These are phyloP conservation scores for Ernsta delagoae DNA, from an alignment of 2,888 invertebrate species.

Conservation along the genomic window DNA sequence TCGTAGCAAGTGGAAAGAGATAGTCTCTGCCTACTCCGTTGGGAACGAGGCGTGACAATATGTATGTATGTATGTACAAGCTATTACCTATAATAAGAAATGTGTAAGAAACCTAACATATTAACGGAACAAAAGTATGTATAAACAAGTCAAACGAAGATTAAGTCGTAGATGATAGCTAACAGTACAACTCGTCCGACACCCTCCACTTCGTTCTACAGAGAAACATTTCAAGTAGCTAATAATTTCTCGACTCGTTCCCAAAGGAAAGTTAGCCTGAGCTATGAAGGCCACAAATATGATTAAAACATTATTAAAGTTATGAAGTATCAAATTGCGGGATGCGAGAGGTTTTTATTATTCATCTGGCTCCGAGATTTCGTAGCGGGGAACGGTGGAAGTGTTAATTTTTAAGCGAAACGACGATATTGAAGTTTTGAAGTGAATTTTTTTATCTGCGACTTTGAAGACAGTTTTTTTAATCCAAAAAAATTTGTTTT, in stretches of 20 bases:
- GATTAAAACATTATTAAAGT: constrained; percentile 65
- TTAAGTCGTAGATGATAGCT: background rate
- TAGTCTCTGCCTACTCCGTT: too few relatives aligned
- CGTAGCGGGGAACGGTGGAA: constrained; percentile 51
- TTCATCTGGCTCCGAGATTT: constrained; percentile 65
- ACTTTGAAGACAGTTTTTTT: too few relatives aligned
- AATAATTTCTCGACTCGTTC: constrained; percentile 39
- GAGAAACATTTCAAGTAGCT: constrained; percentile 38
- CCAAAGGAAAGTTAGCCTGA: constrained; percentile 39
- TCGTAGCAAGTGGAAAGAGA: too few relatives aligned
- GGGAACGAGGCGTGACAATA: too few relatives aligned
- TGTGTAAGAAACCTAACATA: too few relatives aligned
- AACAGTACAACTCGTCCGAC: constrained; percentile 1
- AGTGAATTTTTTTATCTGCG: constrained; percentile 33
- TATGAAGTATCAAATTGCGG: constrained; percentile 54
- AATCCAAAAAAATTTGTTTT: too few relatives aligned
- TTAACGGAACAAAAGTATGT: background rate
- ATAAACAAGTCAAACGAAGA: background rate
- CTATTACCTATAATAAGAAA: background rate
- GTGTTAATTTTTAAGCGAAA: constrained; percentile 74
- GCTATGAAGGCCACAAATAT: constrained; percentile 45
- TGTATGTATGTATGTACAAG: background rate
- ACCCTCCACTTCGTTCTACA: background rate
- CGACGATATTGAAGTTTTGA: constrained; percentile 53
- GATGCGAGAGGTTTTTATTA: constrained; percentile 61